Evolutionary conservation across 2,888 invertebrate species (phyloP).

Genomic region (Heliconius aoede): DNA sequence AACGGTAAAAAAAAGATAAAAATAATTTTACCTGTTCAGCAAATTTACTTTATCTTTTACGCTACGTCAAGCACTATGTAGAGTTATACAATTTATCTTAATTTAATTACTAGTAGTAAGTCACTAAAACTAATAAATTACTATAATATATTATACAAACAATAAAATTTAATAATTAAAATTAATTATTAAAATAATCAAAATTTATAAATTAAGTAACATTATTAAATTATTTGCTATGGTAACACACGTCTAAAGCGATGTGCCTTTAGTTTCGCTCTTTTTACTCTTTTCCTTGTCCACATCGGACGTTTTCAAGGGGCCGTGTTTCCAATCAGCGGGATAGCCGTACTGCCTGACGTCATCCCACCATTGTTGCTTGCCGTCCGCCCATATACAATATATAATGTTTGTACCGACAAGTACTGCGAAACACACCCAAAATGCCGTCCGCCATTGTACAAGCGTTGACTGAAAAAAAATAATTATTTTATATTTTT

Average conservation of each 20-base stretch:
- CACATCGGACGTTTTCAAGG: conserved; percentile 59
- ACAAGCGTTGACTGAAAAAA: conserved; percentile 81
- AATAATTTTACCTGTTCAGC: conserved; percentile 7
- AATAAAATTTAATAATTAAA: neutral
- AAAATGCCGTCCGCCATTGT: conserved; percentile 89
- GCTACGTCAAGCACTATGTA: neutral
- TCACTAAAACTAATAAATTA: neutral
- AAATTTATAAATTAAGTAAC: conserved; percentile 23
- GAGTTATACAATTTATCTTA: neutral
- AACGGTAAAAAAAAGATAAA: conserved; percentile 7
- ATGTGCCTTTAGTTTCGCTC: conserved; percentile 58
- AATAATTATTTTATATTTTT: conserved; percentile 32
- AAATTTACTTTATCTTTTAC: conserved; percentile 6
- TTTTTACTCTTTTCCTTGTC: conserved; percentile 74
- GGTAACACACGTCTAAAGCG: conserved; percentile 42
- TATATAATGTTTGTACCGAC: conserved; percentile 86
- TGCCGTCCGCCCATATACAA: conserved; percentile 86
- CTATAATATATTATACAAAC: neutral
- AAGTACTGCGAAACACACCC: conserved; percentile 88
- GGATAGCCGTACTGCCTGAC: conserved; percentile 80
- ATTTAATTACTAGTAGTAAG: conserved; percentile 10
- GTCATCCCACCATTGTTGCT: conserved; percentile 89
- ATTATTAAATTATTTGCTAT: conserved; percentile 7
- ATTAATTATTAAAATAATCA: neutral
- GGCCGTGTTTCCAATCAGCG: conserved; percentile 73